These are phyloP conservation scores for Paramisgurnus dabryanus DNA, from an alignment of 2,113 vertebrate species.

Conservation along the genomic window DNA sequence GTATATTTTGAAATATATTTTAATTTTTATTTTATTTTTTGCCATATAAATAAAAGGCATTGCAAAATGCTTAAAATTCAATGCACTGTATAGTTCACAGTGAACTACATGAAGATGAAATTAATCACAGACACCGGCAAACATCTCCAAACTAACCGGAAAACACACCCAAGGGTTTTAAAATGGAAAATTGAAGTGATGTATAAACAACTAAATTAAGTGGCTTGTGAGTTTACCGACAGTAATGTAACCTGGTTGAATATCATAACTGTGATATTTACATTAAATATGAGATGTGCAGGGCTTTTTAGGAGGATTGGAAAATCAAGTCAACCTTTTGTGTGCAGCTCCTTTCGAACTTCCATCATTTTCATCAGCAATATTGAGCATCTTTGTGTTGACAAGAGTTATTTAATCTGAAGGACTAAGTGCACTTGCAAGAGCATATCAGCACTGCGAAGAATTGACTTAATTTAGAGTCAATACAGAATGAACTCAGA, in stretches of 20 bases:
- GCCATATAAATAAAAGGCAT: no score
- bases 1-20: no score
- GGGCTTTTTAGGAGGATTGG: conserved; percentile 16
- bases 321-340: conserved; percentile 26
- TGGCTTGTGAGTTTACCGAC: conserved; percentile 10
- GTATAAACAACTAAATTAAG: conserved; percentile 28
- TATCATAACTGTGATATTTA: conserved; percentile 17
- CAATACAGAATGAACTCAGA: background rate
- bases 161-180: background rate
- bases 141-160: conserved; percentile 15
- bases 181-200: conserved; percentile 32
- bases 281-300: conserved; percentile 11
- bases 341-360: background rate
- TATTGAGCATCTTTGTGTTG: conserved; percentile 38
- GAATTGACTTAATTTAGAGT: conserved; percentile 10
- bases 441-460: background rate
- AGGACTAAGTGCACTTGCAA: conserved; percentile 25
- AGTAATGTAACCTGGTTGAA: conserved; percentile 29
- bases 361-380: conserved; percentile 16
- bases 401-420: conserved; percentile 27
- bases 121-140: conserved; percentile 20
- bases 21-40: no score
- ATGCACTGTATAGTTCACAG: background rate
- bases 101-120: conserved; percentile 2
- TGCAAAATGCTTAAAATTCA: no score